phyloP scores from a whole-genome alignment of 1,140 invertebrate genomes.

The Vanessa tameamea region DNA sequence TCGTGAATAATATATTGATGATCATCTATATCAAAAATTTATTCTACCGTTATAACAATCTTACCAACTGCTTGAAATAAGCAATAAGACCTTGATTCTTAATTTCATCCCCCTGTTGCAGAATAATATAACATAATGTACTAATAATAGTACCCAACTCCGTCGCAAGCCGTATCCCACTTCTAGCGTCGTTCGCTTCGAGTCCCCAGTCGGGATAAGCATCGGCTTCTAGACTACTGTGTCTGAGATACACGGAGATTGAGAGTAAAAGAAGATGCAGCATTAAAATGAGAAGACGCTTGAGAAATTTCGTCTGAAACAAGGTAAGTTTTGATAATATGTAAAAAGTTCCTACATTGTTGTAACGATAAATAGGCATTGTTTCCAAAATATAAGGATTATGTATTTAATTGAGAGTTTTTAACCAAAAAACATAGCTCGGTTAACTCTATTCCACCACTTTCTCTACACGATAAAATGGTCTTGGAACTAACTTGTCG shows the following conservation, averaged over 20 bases:
- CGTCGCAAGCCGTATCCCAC: slow-evolving; percentile 85
- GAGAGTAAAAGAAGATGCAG: slow-evolving; percentile 94
- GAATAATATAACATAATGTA: slow-evolving; percentile 93
- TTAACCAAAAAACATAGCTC: background rate
- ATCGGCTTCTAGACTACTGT: slow-evolving; percentile 81
- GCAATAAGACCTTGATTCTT: slow-evolving; percentile 94
- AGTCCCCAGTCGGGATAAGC: slow-evolving; percentile 66
- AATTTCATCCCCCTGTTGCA: slow-evolving; percentile 96
- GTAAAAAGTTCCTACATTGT: background rate
- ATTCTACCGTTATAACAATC: slow-evolving; percentile 35
- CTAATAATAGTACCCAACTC: slow-evolving; percentile 93
- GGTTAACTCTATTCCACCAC: no score
- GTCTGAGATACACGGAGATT: slow-evolving; percentile 93
- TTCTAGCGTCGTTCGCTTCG: slow-evolving; percentile 68
- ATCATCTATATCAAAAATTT: background rate
- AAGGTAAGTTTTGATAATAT: background rate
- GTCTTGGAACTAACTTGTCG: no score
- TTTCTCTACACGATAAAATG: no score
- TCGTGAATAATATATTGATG: background rate
- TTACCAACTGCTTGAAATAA: slow-evolving; percentile 96
- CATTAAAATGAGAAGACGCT: slow-evolving; percentile 91
- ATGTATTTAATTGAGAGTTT: background rate
- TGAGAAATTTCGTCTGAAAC: slow-evolving; percentile 92
- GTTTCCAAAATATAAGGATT: background rate
- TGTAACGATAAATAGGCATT: no score